A percentile compares a stretch with the other conserved stretches of the same genome.
These are phyloP conservation scores for Tachycineta bicolor DNA, from an alignment of 2,113 vertebrate genomes.

Conservation along the genomic window DNA sequence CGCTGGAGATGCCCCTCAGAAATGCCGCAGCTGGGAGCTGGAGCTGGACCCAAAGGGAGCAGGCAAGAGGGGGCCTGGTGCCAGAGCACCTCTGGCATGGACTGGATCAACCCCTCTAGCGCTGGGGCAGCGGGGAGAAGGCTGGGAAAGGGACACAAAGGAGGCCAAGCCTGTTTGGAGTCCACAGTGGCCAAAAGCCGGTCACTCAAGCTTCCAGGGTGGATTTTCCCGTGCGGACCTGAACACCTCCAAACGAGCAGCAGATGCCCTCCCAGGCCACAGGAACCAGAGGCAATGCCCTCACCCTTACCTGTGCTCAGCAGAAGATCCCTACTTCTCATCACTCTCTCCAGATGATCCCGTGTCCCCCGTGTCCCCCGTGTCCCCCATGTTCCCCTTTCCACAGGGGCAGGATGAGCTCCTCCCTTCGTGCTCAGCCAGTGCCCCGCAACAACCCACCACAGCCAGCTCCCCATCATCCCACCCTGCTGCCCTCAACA, in stretches of 20 bases:
- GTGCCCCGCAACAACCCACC: neutral
- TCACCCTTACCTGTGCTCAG: constrained; percentile 38
- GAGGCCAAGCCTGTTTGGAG: neutral
- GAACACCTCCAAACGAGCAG: neutral
- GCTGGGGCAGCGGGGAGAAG: neutral
- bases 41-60: neutral
- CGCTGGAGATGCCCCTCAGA: constrained; percentile 47
- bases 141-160: neutral
- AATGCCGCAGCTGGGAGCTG: constrained; percentile 66
- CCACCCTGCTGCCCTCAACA: neutral
- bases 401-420: neutral
- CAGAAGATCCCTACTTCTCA: constrained; percentile 77
- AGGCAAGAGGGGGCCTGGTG: neutral
- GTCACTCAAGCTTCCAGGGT: neutral
- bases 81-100: constrained; percentile 46
- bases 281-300: neutral
- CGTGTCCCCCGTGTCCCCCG: neutral
- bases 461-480: neutral
- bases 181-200: neutral
- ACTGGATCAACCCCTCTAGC: constrained; percentile 70
- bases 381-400: constrained; percentile 1
- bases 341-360: constrained; percentile 38
- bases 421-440: neutral
- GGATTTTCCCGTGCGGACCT: constrained; percentile 4
- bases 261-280: neutral